Evolutionary conservation across 1,140 invertebrate species (phyloP), one percentile per base, ranked within the genome.

Genomic region (Cydia pomonella): DNA sequence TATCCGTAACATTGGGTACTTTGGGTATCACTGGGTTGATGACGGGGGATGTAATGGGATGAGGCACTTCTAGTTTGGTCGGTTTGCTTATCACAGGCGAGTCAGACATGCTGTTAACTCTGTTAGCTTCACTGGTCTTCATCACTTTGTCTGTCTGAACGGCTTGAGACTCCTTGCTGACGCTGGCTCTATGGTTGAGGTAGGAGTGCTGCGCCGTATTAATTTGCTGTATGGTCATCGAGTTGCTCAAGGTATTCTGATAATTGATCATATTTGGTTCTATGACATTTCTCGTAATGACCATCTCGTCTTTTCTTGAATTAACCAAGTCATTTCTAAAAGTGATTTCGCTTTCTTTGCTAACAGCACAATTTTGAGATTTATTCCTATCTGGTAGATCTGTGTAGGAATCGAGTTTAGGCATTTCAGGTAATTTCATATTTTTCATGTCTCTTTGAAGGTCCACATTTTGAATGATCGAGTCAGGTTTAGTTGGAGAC

Each of bases 21-120:
- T 93, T 92, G 0, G 91, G 89, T 80, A 91, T 89, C 3, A 90
- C 88, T 62, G 90, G 87, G 74, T 88, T 93, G 29, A 93, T 88
- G 9, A 92, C 87, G 9, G 91, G 91, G 0, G 91, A 93, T 0
- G 91, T 88, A 72, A 93, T 93, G 2, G 91, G 91, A 81, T 93
- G 89, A 13, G 91, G 91, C 33, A 93, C 89, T 85, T 92, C 91
- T 47, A 93, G 69, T 80, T 93, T 93, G 0, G 91, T 90, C 0
- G 87, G 81, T 82, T 92, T 92, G 59, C 85, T 91, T 23, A 92
- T 88, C 2, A 91, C 86, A 23, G 91, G 87, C 0, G 83, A 44
- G 50, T 91, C 89, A 9, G 83, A 41, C 66, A 85, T 82, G 50
- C 76, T 85, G 63, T 84, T 88, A 12, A 83, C 73, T 25, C 87